A percentile compares a stretch with the other conserved stretches of the same genome.
Evolutionary conservation across 2,113 vertebrate genomes (phyloP).

Genomic region (Ptychochromis oligacanthus): DNA sequence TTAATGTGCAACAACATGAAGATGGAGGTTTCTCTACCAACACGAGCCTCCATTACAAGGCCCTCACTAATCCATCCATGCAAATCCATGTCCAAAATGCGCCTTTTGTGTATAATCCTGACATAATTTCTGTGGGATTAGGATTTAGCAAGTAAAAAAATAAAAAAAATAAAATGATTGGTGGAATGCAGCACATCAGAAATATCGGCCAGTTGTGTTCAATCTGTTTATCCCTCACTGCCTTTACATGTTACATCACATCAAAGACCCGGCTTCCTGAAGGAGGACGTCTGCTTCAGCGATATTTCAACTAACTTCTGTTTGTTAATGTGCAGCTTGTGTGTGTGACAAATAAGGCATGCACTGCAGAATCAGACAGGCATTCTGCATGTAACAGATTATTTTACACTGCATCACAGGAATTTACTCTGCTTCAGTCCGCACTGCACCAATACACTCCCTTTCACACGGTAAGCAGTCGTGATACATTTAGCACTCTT

Average conservation of each 20-base stretch:
- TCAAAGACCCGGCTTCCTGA: constrained; percentile 37
- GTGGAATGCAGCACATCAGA: constrained; percentile 49
- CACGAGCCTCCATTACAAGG: constrained; percentile 76
- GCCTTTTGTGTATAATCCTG: constrained; percentile 80
- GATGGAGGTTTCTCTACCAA: constrained; percentile 63
- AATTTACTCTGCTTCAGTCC: constrained; percentile 16
- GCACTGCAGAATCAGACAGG: neutral
- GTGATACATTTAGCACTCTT: constrained; percentile 30
- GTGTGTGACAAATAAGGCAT: constrained; percentile 3
- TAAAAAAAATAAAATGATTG: constrained; percentile 42
- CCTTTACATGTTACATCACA: constrained; percentile 40
- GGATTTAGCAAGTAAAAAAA: constrained; percentile 49
- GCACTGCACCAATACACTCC: neutral
- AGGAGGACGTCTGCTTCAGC: neutral
- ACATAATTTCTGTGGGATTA: constrained; percentile 78
- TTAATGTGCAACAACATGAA: constrained; percentile 60
- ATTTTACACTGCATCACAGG: constrained; percentile 13
- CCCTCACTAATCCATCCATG: constrained; percentile 77
- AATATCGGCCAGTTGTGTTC: constrained; percentile 60
- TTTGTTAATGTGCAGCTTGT: neutral
- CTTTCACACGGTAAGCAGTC: constrained; percentile 14
- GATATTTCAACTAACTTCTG: neutral
- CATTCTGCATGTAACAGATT: constrained; percentile 13
- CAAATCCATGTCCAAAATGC: constrained; percentile 78
- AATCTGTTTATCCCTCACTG: constrained; percentile 39